phyloP scores from a whole-genome alignment of 2,888 invertebrate species.

The Abscondita cerata region DNA sequence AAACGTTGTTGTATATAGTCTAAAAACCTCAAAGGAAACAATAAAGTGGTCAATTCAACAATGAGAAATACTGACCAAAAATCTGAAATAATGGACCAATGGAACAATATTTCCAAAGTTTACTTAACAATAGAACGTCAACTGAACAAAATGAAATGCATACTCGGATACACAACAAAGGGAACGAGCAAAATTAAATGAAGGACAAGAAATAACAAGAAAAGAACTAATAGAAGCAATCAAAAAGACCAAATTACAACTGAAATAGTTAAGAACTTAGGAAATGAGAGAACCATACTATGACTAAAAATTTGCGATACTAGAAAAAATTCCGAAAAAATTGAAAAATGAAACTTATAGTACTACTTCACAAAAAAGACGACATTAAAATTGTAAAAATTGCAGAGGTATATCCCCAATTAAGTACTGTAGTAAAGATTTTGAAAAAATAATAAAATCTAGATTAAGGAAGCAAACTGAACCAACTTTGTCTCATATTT shows the following conservation, averaged over 20 bases:
- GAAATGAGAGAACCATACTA: neutral
- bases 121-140: neutral
- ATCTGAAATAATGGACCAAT: neutral
- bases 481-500: neutral
- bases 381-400: neutral
- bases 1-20: neutral
- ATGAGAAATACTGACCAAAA: neutral
- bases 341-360: no score
- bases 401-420: neutral
- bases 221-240: neutral
- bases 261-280: neutral
- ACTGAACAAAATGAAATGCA: neutral
- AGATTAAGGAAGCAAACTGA: neutral
- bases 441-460: neutral
- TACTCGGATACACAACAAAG: neutral
- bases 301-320: no score
- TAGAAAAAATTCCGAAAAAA: no score
- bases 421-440: neutral
- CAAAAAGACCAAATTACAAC: neutral
- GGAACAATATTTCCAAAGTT: neutral
- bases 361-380: no score
- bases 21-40: neutral
- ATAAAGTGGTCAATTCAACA: neutral
- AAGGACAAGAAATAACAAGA: neutral
- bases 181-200: neutral